Evolutionary conservation across 2,113 vertebrate species (phyloP).

Genomic region (Lampris megalopsis): DNA sequence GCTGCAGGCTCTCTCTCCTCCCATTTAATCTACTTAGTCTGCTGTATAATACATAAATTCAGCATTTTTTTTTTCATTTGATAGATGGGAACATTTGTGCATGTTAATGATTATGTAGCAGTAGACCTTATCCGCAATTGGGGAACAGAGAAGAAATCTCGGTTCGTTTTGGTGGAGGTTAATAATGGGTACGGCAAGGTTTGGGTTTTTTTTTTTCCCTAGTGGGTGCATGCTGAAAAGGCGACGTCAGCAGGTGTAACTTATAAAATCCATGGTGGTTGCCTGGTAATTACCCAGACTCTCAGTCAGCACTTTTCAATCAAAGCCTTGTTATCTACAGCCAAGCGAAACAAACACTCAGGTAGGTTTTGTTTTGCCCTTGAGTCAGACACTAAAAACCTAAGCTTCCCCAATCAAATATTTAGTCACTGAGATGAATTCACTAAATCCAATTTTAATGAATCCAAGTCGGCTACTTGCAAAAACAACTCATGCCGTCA

Average conservation of each 20-base stretch:
- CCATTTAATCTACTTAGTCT: slow-evolving; percentile 45
- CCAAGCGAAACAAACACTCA: slow-evolving; percentile 65
- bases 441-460: slow-evolving; percentile 46
- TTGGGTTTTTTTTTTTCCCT: slow-evolving; percentile 9
- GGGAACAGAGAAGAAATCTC: slow-evolving; percentile 10
- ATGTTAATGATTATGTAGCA: slow-evolving; percentile 16
- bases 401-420: slow-evolving; percentile 49
- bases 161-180: slow-evolving; percentile 27
- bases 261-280: slow-evolving; percentile 75
- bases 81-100: slow-evolving; percentile 10
- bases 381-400: slow-evolving; percentile 45
- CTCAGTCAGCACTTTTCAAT: slow-evolving; percentile 82
- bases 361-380: slow-evolving; percentile 59
- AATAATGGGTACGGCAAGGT: slow-evolving; percentile 28
- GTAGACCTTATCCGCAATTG: not conserved
- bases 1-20: slow-evolving; percentile 39
- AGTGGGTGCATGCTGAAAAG: slow-evolving; percentile 40
- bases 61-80: slow-evolving; percentile 11
- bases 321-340: slow-evolving; percentile 74
- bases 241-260: slow-evolving; percentile 68
- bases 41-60: slow-evolving; percentile 20
- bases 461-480: slow-evolving; percentile 17
- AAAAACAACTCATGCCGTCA: slow-evolving; percentile 15
- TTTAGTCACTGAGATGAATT: slow-evolving; percentile 53
- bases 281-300: slow-evolving; percentile 76